Base-by-base conservation (phyloP, 2,888 invertebrate species). In the Caenorhabditis angaria region DNA sequence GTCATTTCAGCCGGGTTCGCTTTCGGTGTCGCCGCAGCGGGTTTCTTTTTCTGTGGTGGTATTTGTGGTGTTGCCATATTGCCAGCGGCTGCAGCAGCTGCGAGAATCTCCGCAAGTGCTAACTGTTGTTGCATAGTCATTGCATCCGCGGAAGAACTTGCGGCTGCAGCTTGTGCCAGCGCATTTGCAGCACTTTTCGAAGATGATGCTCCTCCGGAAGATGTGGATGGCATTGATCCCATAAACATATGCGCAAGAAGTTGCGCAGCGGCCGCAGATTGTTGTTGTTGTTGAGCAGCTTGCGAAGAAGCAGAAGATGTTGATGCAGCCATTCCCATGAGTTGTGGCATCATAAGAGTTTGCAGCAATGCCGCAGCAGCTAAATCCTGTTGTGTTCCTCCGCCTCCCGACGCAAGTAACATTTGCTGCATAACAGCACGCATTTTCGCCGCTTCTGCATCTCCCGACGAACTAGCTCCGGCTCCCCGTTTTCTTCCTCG, bases 351-450 rank as follows among this genome's bases (percentile, higher is more conserved):
- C 29, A 78, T 24, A 48, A 78, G 55, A 22, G 66, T 27, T 54
- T 70, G 68, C 4, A 76, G 12, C 65, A 80, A 63, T 5, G 61
- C 68, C 3, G 66, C 59, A 1, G 74, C 28, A 5, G 29, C 22
- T 4, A 20, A 6, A 6, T 32, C 35, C 18, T 41, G 41, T 41
- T 41, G 41, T 18, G 61, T 18, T 27, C 27, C 28, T 2, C 57
- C 28, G 18, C 48, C 27, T 18, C 32, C 60, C 1, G 47, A 32
- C 32, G 59, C 60, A 61, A 85, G 58, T 61, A 84, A 57, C n/a
- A 78, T 59, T 60, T 86, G 85, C 47, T 86, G 86, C 76, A 85
- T 78, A 14, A 84, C 47, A 8, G 72, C 76, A n/a, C 82, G 63
- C 81, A 83, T 82, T 51, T 82, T 82, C 27, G 81, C 77, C 29